Conservation (phyloP, 2,888 invertebrate genomes). For the Plebejus melissa region DNA sequence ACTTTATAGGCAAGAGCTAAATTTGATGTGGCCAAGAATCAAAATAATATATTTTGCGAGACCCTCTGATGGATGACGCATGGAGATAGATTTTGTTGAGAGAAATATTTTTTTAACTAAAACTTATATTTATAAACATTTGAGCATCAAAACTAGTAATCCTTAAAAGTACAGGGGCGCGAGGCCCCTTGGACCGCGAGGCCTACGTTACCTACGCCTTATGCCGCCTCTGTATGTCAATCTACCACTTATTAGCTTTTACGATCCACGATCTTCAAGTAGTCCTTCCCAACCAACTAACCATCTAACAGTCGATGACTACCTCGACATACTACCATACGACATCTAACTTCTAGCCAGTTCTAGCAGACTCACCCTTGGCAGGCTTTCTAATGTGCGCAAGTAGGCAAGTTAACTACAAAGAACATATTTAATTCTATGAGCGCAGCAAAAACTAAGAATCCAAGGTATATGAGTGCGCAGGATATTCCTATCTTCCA, state of each 20-base stretch:
- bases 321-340: background rate
- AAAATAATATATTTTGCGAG: no score
- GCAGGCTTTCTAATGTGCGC: slow-evolving; percentile 66
- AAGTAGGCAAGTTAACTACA: slow-evolving; percentile 84
- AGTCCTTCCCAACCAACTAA: background rate
- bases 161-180: no score
- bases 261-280: background rate
- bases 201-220: no score
- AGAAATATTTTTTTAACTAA: no score
- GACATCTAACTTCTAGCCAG: background rate
- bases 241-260: background rate
- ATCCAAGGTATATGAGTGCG: slow-evolving; percentile 82
- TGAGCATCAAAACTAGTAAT: no score
- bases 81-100: no score
- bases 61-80: no score
- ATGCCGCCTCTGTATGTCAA: no score
- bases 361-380: background rate
- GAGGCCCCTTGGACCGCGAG: no score
- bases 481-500: slow-evolving; percentile 85
- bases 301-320: background rate
- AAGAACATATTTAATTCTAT: slow-evolving; percentile 89
- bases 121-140: no score
- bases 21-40: no score
- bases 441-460: slow-evolving; percentile 83
- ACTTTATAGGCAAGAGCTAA: no score